A percentile compares a stretch with the other conserved stretches of the same genome.
phyloP scores from a whole-genome alignment of 1,140 invertebrate genomes.

The Heterodera carotae region DNA sequence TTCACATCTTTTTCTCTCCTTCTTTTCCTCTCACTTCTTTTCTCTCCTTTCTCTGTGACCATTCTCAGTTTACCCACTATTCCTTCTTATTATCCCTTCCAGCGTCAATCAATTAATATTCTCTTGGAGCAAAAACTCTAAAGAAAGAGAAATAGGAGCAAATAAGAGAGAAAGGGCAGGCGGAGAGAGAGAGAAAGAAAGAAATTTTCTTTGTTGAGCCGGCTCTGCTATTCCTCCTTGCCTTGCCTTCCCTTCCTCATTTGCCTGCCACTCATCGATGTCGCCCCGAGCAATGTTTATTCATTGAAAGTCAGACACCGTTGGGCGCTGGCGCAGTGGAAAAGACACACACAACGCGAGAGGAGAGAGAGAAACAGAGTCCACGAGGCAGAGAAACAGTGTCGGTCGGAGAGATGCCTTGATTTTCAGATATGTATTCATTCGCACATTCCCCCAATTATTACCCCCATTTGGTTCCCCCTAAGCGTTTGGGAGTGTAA shows the following conservation, averaged over 20 bases:
- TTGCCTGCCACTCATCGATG: neutral
- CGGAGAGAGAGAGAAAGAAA: neutral
- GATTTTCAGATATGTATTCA: slow-evolving; percentile 2
- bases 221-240: slow-evolving; percentile 5
- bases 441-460: neutral
- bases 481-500: neutral
- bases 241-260: neutral
- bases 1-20: neutral
- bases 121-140: neutral
- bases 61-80: neutral
- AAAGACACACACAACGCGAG: neutral
- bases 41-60: too few species aligned
- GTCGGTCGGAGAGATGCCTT: neutral
- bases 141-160: too few species aligned
- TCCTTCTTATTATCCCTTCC: neutral
- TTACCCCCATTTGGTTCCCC: neutral
- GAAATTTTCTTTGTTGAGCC: neutral
- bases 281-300: neutral
- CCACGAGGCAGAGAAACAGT: too few species aligned
- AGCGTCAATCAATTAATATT: neutral
- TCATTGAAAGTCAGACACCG: neutral
- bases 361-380: neutral
- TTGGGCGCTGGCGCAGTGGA: neutral
- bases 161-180: too few species aligned
- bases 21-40: too few species aligned